Percentiles rank a stretch among this genome's conserved stretches.
Conservation (phyloP, 2,797 vertebrate genomes). For the Neosilurus hyrtlii region DNA sequence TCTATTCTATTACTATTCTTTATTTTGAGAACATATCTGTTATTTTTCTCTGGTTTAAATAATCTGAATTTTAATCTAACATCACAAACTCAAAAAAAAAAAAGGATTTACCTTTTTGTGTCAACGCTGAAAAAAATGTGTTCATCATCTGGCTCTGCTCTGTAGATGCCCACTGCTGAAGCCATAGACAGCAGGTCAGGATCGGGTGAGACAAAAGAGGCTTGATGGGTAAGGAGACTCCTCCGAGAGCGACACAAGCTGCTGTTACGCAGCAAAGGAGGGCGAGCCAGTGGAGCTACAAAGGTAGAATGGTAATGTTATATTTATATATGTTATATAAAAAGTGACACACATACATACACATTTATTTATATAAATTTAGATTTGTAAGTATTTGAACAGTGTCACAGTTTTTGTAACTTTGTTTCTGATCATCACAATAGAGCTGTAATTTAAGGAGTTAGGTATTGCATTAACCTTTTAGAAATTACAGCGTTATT, state of each 20-base stretch:
- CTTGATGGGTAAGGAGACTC: constrained; percentile 82
- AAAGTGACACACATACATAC: background rate
- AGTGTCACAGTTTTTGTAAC: too few species aligned
- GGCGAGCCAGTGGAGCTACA: constrained; percentile 81
- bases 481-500: too few species aligned
- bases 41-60: too few species aligned
- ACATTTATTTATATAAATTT: background rate
- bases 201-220: constrained; percentile 85
- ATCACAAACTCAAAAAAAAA: background rate
- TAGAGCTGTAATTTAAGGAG: too few species aligned
- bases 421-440: too few species aligned
- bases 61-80: background rate
- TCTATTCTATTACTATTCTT: background rate
- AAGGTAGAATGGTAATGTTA: background rate
- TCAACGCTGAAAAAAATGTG: constrained; percentile 89
- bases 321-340: background rate
- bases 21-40: background rate
- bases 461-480: too few species aligned
- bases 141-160: constrained; percentile 89
- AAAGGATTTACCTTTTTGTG: constrained; percentile 84
- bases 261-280: constrained; percentile 82
- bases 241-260: constrained; percentile 91
- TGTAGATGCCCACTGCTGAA: constrained; percentile 85
- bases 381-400: too few species aligned
- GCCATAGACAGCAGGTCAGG: constrained; percentile 96